Base-by-base conservation (phyloP, 2,888 invertebrate genomes). In the Meta bourneti region DNA sequence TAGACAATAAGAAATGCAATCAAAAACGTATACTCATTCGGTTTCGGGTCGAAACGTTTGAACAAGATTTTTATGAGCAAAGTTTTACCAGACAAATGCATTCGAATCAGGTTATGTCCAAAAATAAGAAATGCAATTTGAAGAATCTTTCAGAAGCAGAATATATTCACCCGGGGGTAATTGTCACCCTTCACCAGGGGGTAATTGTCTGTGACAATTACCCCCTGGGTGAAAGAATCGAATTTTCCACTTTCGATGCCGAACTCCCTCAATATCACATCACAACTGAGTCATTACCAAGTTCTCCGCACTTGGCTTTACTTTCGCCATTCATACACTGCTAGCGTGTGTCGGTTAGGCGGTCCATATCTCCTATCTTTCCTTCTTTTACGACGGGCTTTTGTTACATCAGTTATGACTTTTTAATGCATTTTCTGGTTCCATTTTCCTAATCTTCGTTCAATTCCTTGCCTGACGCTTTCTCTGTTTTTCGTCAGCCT, bases 281-380 rank as follows among this genome's bases (percentile, higher is more conserved):
- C 34, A 49, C 78, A 13, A 78, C 78, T 19, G 8, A 52, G 78
- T 78, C 78, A 78, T 78, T 78, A 78, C 78, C 49, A 34, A 75
- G 13, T 75, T 75, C 75, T 75, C 49, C 49, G n/a, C n/a, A 48
- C 49, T 6, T 5, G 6, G 13, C 9, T 34, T 75, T 34, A 49
- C 9, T 34, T 11, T 75, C 19, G 34, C 49, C 16, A 34, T 20
- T 7, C 75, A 34, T 9, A 19, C 5, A 2, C 48, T 48, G 9
- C 34, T 20, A 75, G 48, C 48, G 13, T 11, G 34, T 34, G 75
- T 48, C 75, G 75, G 75, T 48, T 75, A 75, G 13, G 34, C 75
- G 16, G 49, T 75, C 34, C 34, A 75, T 75, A 13, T 71, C 71
- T 75, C 78, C 51, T 78, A 78, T 78, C 52, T 52, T n/a, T 52